Evolutionary conservation across 1,140 invertebrate genomes (phyloP), one percentile per base, ranked within the genome.

Genomic region (Phthorimaea operculella): DNA sequence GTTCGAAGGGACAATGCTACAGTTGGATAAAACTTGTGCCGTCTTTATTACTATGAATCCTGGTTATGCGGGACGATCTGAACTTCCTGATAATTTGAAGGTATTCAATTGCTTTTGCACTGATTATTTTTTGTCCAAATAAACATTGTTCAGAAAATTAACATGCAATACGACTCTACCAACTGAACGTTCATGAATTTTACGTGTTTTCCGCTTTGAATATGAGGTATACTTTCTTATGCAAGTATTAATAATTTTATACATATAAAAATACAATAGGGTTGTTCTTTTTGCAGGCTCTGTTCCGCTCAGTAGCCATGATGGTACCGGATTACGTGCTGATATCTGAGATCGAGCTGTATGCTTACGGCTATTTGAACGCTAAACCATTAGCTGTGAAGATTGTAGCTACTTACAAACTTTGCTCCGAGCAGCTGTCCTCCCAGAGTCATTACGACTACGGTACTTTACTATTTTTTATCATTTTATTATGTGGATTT

Each of bases 21-120:
- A 88, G 11, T 80, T 99, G 42, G 94, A 98, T 82, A 93, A 93
- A n/a, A 92, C 93, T 1, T 98, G 96, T 77, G 94, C 96, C 4
- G 92, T 97, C 5, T 98, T 98, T 68, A 98, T 98, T 56, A 98
- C 96, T 6, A 98, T 98, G 96, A 97, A 97, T 87, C 96, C 96
- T 9, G 94, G 95, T 55, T 97, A 98, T 79, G 95, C 96, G 16
- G 95, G 96, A 1, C 87, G 96, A 62, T 94, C 94, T 0, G 95
- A 98, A 76, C 83, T 98, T 18, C 96, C 96, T 0, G 96, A 98
- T 79, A 98, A 98, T 87, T 86, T 98, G n/a, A 98, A 97, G 86
- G 92, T 92, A 39, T 28, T 28, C 2, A 28, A 28, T 5, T n/a
- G 36, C n/a, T 34, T 34, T 34, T 34, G n/a, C 70, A 44, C n/a